Percentiles rank a stretch among this genome's conserved stretches.
Conservation (phyloP, 53 echinoderm and acorn worm genomes). For the Arbacia lixula region DNA sequence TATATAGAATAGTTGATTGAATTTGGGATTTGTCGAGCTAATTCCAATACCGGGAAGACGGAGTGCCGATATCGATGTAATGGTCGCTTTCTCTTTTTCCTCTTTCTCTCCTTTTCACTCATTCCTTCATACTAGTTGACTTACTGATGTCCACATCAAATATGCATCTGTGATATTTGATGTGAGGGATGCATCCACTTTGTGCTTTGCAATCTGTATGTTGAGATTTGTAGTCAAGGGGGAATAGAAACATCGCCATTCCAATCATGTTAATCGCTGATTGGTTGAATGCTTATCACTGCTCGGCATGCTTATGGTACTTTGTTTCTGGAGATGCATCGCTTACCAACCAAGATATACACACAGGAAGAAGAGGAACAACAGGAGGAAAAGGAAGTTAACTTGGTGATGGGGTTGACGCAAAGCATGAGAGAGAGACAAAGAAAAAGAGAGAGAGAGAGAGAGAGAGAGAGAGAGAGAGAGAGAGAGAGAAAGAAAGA, state of each 20-base stretch:
- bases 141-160: background rate
- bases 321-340: too few relatives aligned
- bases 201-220: too few relatives aligned
- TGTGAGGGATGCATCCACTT: constrained; percentile 28
- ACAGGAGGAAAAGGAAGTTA: background rate
- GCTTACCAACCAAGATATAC: too few relatives aligned
- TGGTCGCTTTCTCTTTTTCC: too few relatives aligned
- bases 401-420: too few relatives aligned
- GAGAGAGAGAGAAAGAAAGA: background rate
- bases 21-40: constrained; percentile 44
- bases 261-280: too few relatives aligned
- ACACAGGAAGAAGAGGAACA: background rate
- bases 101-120: too few relatives aligned
- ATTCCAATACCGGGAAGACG: background rate
- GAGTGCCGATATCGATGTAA: too few relatives aligned
- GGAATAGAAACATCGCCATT: too few relatives aligned
- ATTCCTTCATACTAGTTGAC: background rate
- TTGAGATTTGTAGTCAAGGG: too few relatives aligned
- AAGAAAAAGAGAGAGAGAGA: background rate
- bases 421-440: background rate
- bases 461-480: background rate
- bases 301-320: too few relatives aligned
- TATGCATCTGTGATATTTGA: constrained; percentile 35
- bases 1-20: constrained; percentile 34
- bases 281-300: too few relatives aligned